These are phyloP conservation scores for Okapia johnstoni DNA, from an alignment of 2,113 vertebrate species.

Conservation along the genomic window DNA sequence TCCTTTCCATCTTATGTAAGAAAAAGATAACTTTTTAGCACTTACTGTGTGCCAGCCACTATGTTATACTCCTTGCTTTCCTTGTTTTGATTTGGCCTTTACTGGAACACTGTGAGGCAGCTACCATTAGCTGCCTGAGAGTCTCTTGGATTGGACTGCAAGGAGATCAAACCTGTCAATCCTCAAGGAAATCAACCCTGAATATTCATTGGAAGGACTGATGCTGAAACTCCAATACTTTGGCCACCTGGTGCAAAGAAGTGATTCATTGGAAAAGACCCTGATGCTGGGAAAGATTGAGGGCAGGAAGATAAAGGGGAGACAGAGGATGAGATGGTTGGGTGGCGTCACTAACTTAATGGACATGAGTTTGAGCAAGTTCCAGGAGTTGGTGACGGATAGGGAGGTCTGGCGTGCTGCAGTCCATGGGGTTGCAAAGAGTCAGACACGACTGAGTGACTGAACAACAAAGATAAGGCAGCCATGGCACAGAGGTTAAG, in stretches of 20 bases:
- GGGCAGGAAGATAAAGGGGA: neutral
- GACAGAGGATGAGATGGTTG: neutral
- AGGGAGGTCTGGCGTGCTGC: neutral
- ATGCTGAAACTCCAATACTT: neutral
- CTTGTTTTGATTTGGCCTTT: neutral
- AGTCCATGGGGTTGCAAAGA: neutral
- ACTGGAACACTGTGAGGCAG: neutral
- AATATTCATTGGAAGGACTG: neutral
- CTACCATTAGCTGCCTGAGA: neutral
- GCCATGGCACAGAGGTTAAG: neutral
- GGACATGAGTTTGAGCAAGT: neutral
- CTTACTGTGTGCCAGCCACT: neutral
- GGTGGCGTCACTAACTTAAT: neutral
- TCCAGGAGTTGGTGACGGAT: fast-evolving
- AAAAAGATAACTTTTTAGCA: neutral
- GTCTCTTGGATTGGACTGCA: neutral
- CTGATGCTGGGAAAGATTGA: neutral
- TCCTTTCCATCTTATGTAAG: neutral
- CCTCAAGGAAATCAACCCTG: neutral
- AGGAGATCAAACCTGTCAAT: neutral
- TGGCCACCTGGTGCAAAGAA: neutral
- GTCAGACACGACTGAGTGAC: neutral
- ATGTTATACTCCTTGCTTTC: neutral
- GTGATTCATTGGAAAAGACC: neutral
- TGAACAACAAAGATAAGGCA: neutral